Evolutionary conservation across 2,888 invertebrate genomes (phyloP), one percentile per base, ranked within the genome.

Genomic region (Alentia gelatinosa): DNA sequence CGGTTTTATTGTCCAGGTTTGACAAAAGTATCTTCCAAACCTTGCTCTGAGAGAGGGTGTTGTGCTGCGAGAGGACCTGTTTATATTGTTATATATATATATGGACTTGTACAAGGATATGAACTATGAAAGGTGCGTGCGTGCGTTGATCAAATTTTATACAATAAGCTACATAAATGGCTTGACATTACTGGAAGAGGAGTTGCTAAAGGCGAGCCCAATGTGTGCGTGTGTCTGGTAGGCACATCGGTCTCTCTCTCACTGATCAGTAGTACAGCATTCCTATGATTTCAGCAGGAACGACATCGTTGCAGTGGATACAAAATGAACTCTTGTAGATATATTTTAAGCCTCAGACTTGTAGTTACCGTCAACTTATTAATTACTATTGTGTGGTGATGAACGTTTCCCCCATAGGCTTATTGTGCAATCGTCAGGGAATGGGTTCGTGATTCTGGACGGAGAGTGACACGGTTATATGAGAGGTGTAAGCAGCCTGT

Each of bases 71-170:
- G 50, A 86, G 50, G 47, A 86, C 30, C 86, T 86, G 86, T 86
- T 86, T 86, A 86, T 86, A 86, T 86, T 86, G 86, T 86, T 86
- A 86, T 30, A 86, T 83, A 47, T 30, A 86, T 83, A 39, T 50
- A 47, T 86, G 50, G 47, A 23, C 42, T 86, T 86, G 35, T 47
- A 47, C n/a, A 23, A 47, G 50, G 42, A 26, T 35, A 86, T 86
- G 47, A 47, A 26, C n/a, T 47, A 47, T 86, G 86, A 86, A 47
- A 47, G 47, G 86, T 15, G 86, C 30, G 47, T 23, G 86, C n/a
- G 26, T 3, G 39, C n/a, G n/a, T n/a, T 83, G 26, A n/a, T 39
- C 9, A 1, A 15, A 39, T 37, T 79, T 79, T 79, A 39, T 79
- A 79, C 39, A 39, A 35, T 35, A 79, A 19, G 39, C 79, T n/a